A percentile compares a stretch with the other conserved stretches of the same genome.
Evolutionary conservation across 2,888 invertebrate species (phyloP).

Genomic region (Ochropleura plecta): DNA sequence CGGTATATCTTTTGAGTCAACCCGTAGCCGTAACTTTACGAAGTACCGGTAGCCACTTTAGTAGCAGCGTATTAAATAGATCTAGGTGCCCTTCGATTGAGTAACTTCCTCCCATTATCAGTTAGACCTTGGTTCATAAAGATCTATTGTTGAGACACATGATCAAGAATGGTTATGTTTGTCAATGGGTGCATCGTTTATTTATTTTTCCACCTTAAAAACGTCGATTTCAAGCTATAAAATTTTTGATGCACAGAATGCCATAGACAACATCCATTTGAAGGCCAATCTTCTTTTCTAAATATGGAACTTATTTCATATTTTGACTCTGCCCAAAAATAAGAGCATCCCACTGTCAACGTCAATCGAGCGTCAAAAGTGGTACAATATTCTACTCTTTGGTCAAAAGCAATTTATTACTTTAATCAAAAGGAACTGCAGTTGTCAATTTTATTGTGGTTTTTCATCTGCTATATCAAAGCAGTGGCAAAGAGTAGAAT

Average conservation of each 20-base stretch:
- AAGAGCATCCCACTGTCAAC: neutral
- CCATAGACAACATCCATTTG: neutral
- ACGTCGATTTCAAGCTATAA: neutral
- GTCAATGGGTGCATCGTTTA: neutral
- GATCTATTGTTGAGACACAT: constrained; percentile 14
- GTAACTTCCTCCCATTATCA: constrained; percentile 49
- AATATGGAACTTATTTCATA: constrained; percentile 3
- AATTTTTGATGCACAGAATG: neutral
- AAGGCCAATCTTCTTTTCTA: neutral
- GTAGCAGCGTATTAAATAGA: constrained; percentile 11
- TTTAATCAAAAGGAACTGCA: neutral
- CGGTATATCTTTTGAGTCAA: no score
- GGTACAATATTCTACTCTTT: no score
- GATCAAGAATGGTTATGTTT: neutral
- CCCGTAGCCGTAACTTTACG: neutral
- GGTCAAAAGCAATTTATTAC: no score
- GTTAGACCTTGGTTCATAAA: constrained; percentile 39
- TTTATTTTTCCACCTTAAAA: neutral
- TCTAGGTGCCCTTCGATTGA: constrained; percentile 28
- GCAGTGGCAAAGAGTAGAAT: neutral
- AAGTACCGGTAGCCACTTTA: neutral
- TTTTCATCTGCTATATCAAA: neutral
- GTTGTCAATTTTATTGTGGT: neutral
- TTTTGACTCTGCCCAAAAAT: neutral
- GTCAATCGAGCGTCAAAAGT: neutral